A percentile compares a stretch with the other conserved stretches of the same genome.
Conservation (phyloP, 2,888 invertebrate species). For the Shargacucullia verbasci region DNA sequence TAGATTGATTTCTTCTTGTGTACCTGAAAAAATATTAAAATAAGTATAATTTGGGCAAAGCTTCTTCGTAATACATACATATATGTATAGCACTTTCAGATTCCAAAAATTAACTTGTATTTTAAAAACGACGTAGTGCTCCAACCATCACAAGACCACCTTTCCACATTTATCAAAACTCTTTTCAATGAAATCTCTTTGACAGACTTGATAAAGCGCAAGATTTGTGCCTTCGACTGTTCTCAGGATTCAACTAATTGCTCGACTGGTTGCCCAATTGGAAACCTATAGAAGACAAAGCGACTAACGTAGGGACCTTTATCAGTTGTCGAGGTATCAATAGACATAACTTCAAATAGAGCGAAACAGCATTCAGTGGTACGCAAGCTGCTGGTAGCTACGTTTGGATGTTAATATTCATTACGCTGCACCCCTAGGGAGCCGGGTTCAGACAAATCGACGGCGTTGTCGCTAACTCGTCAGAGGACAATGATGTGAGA, state of each 20-base stretch:
- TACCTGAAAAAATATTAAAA: no score
- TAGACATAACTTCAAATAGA: constrained; percentile 50
- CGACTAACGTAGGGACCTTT: constrained; percentile 26
- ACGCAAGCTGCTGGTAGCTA: constrained; percentile 59
- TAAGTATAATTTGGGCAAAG: no score
- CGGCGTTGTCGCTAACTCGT: constrained; percentile 64
- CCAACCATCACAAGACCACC: constrained; percentile 16
- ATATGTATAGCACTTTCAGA: no score
- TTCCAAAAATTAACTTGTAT: no score
- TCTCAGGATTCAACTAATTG: constrained; percentile 6
- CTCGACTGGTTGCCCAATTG: constrained; percentile 9
- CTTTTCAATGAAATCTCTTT: constrained; percentile 40
- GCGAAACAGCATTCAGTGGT: constrained; percentile 33
- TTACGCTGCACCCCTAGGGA: constrained; percentile 74
- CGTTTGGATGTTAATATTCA: constrained; percentile 82
- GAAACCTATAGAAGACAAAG: constrained; percentile 34
- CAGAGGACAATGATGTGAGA: constrained; percentile 45
- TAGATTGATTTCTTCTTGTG: no score
- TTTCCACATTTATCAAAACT: constrained; percentile 32
- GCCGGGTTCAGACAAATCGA: constrained; percentile 75
- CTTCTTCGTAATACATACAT: no score
- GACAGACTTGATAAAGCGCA: constrained; percentile 15
- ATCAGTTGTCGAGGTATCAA: constrained; percentile 25
- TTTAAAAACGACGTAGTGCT: constrained; percentile 5
- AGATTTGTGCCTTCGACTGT: constrained; percentile 28